Percentiles rank a stretch among this genome's conserved stretches.
These are phyloP conservation scores for Chelon labrosus DNA, from an alignment of 2,797 vertebrate species.

Conservation along the genomic window DNA sequence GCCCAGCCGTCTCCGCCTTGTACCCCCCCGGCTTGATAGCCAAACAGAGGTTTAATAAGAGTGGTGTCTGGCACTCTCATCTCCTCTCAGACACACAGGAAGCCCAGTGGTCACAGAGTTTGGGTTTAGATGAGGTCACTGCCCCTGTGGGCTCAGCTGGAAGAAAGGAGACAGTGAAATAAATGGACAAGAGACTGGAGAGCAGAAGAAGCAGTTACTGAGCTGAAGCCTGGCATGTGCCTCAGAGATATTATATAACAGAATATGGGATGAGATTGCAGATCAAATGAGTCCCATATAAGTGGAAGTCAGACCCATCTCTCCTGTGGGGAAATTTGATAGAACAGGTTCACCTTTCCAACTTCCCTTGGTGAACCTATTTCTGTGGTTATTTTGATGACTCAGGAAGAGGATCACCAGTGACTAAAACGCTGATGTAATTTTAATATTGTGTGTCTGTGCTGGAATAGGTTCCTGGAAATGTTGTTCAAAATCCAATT, in stretches of 20 bases:
- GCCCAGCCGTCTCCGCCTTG: conserved; percentile 65
- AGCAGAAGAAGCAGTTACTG: conserved; percentile 62
- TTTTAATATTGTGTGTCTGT: conserved; percentile 21
- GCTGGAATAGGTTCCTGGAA: conserved; percentile 8
- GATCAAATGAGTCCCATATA: conserved; percentile 66
- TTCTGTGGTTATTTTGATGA: conserved; percentile 58
- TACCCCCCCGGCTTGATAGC: conserved; percentile 74
- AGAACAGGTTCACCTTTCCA: conserved; percentile 55
- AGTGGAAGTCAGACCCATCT: conserved; percentile 51
- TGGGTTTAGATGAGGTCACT: conserved; percentile 84
- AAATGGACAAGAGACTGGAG: conserved; percentile 75
- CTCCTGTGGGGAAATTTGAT: conserved; percentile 49
- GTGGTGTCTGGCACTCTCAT: conserved; percentile 80
- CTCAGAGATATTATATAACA: conserved; percentile 68
- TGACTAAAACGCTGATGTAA: conserved; percentile 22
- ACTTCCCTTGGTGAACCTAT: conserved; percentile 42
- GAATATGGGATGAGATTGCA: conserved; percentile 72
- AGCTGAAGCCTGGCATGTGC: conserved; percentile 51
- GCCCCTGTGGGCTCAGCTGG: conserved; percentile 80
- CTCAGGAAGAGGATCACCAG: conserved; percentile 24
- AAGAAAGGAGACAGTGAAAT: conserved; percentile 77
- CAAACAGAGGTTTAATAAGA: conserved; percentile 83
- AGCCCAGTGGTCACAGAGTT: conserved; percentile 77
- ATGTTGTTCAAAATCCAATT: neutral
- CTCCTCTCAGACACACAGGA: conserved; percentile 77